These are phyloP conservation scores for Amazona guildingii DNA, from an alignment of 2,113 vertebrate species.

Conservation along the genomic window DNA sequence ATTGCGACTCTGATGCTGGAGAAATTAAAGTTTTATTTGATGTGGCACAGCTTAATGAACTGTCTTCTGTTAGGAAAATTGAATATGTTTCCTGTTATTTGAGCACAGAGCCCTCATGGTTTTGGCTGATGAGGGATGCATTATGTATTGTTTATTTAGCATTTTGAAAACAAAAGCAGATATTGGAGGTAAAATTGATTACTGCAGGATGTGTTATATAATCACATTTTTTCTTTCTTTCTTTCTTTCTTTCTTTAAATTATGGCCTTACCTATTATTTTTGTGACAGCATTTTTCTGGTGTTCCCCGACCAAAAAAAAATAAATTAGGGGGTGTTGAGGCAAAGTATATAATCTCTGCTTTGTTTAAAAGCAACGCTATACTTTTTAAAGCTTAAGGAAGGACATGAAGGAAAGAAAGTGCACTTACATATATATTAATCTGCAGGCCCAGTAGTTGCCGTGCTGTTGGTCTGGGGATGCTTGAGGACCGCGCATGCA, in stretches of 20 bases:
- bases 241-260: background rate
- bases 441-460: conserved; percentile 2
- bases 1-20: conserved; percentile 87
- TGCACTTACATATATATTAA: background rate
- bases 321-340: background rate
- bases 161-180: conserved; percentile 85
- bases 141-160: conserved; percentile 86
- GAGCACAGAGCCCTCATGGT: conserved; percentile 83
- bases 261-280: conserved; percentile 58
- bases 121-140: conserved; percentile 82
- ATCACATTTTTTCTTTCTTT: conserved; percentile 52
- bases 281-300: conserved; percentile 7
- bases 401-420: background rate
- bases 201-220: conserved; percentile 75
- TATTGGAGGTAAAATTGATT: conserved; percentile 81
- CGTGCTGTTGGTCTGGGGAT: background rate
- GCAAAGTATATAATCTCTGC: background rate
- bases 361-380: background rate
- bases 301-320: background rate
- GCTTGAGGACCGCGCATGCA: background rate
- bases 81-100: conserved; percentile 90
- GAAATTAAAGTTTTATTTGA: conserved; percentile 90
- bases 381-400: conserved; percentile 27
- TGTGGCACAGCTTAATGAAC: conserved; percentile 89
- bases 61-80: conserved; percentile 90